Percentiles rank a stretch among this genome's conserved stretches.
Conservation (phyloP, 2,888 invertebrate genomes). For the Molorchus minor region DNA sequence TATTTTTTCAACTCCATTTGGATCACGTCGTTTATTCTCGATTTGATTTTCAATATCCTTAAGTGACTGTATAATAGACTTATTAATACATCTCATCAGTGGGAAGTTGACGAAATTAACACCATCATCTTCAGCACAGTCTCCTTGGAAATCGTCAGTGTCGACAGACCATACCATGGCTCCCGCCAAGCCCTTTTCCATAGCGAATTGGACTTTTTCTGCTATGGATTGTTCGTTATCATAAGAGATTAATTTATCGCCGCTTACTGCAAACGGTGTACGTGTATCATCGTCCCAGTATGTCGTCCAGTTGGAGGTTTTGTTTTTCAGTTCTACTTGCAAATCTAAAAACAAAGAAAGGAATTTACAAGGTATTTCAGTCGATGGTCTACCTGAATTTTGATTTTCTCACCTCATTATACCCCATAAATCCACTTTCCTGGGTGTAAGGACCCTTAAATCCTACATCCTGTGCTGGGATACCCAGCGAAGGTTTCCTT, state of each 20-base stretch:
- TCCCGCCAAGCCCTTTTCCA: conserved; percentile 75
- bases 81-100: conserved; percentile 77
- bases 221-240: conserved; percentile 80
- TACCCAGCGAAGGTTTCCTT: conserved; percentile 64
- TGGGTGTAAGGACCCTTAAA: no score
- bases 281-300: conserved; percentile 76
- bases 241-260: conserved; percentile 75
- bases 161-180: conserved; percentile 92
- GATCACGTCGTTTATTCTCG: conserved; percentile 34
- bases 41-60: conserved; percentile 63
- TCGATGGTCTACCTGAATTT: neutral
- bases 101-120: conserved; percentile 70
- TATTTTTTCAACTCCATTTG: conserved; percentile 1
- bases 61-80: conserved; percentile 68
- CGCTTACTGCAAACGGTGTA: conserved; percentile 71
- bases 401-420: conserved; percentile 75
- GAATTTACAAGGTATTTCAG: neutral
- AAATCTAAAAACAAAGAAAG: conserved; percentile 66
- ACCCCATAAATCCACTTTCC: conserved; percentile 87
- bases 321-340: conserved; percentile 69
- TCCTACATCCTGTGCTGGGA: no score
- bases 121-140: conserved; percentile 67
- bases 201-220: conserved; percentile 75
- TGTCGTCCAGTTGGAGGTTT: conserved; percentile 70
- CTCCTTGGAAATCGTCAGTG: conserved; percentile 85